phyloP scores from a whole-genome alignment of 2,888 invertebrate genomes.

The Apantesis nais region DNA sequence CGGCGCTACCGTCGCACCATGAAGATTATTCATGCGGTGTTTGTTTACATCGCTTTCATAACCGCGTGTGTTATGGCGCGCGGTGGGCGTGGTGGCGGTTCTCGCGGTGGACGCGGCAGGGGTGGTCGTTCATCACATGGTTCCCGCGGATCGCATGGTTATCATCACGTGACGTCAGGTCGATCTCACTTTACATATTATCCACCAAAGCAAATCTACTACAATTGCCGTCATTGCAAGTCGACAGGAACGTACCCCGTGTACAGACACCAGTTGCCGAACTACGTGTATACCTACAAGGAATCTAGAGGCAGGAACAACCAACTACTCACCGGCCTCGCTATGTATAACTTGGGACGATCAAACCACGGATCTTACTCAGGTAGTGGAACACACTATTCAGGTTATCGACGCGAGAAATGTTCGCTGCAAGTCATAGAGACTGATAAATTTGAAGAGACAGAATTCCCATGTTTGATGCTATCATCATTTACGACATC shows the following conservation, averaged over 20 bases:
- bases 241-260: slow-evolving; percentile 69
- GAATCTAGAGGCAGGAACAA: slow-evolving; percentile 70
- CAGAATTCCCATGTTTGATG: slow-evolving; percentile 72
- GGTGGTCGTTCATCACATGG: not conserved
- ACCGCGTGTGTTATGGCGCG: slow-evolving; percentile 65
- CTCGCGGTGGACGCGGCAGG: not conserved
- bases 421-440: slow-evolving; percentile 75
- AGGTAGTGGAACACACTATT: slow-evolving; percentile 44
- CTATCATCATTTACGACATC: slow-evolving; percentile 74
- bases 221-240: slow-evolving; percentile 68
- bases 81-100: slow-evolving; percentile 6
- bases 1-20: slow-evolving; percentile 71
- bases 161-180: slow-evolving; percentile 61
- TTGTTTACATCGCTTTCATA: slow-evolving; percentile 52
- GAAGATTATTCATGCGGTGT: slow-evolving; percentile 53
- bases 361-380: slow-evolving; percentile 56
- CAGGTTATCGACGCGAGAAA: slow-evolving; percentile 60
- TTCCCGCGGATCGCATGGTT: slow-evolving; percentile 32
- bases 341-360: slow-evolving; percentile 76
- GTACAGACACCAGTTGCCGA: slow-evolving; percentile 71
- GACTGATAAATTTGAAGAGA: slow-evolving; percentile 67
- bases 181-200: slow-evolving; percentile 75
- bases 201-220: slow-evolving; percentile 70
- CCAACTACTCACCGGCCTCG: slow-evolving; percentile 71
- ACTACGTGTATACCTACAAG: slow-evolving; percentile 73